Conservation (phyloP, 2,797 vertebrate species). For the Characodon lateralis region DNA sequence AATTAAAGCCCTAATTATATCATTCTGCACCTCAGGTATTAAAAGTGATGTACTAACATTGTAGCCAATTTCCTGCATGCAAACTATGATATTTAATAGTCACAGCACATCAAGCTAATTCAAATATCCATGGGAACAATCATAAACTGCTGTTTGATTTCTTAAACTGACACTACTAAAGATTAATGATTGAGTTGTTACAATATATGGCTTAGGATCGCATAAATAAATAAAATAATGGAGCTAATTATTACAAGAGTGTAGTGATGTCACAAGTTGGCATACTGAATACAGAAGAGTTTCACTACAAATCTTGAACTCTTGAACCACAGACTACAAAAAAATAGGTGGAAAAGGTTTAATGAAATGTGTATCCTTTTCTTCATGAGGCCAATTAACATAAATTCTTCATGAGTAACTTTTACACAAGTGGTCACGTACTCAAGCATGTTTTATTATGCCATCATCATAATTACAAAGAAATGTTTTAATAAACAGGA, state of each 20-base stretch:
- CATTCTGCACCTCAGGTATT: conserved; percentile 62
- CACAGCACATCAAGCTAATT: conserved; percentile 48
- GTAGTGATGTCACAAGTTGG: not conserved
- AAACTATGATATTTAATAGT: conserved; percentile 44
- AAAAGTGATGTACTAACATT: conserved; percentile 54
- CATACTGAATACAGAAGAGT: not conserved
- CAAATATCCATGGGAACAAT: conserved; percentile 45
- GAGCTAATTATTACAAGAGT: conserved; percentile 15
- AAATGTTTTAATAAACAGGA: conserved; percentile 35
- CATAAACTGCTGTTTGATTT: conserved; percentile 42
- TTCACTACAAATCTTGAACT: conserved; percentile 1
- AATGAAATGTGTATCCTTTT: not conserved
- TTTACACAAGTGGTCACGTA: conserved; percentile 22
- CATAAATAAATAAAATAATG: conserved; percentile 3
- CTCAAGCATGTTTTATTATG: conserved; percentile 23
- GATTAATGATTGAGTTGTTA: conserved; percentile 15
- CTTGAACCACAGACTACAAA: not conserved
- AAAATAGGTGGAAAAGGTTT: conserved; percentile 4
- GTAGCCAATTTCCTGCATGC: conserved; percentile 49
- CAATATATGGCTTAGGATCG: conserved; percentile 12
- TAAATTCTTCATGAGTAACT: conserved; percentile 34
- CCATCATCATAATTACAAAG: conserved; percentile 40
- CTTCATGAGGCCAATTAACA: conserved; percentile 17
- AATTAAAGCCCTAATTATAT: conserved; percentile 73
- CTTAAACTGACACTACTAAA: conserved; percentile 19